Conservation (phyloP, 2,888 invertebrate genomes). For the Eristalis intricaria region DNA sequence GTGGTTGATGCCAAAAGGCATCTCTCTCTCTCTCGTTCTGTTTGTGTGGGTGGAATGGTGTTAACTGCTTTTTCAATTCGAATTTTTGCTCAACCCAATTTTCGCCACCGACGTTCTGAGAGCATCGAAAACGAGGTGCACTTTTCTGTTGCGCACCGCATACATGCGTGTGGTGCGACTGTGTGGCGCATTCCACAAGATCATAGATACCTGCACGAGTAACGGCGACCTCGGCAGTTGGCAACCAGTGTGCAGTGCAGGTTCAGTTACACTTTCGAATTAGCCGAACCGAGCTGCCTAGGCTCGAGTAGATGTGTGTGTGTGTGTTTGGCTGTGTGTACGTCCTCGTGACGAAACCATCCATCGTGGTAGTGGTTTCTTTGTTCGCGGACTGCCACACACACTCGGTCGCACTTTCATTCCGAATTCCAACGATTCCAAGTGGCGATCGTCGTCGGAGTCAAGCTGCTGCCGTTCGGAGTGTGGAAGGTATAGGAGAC, state of each 20-base stretch:
- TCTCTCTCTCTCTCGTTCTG: not conserved
- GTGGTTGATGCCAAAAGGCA: constrained; percentile 58
- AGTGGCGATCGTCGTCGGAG: constrained; percentile 8
- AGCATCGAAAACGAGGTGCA: too few species aligned
- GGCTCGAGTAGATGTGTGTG: not conserved
- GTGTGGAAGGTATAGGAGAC: not conserved
- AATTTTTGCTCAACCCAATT: constrained; percentile 55
- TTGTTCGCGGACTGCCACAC: constrained; percentile 28
- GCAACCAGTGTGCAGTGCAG: constrained; percentile 40
- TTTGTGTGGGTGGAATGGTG: constrained; percentile 34
- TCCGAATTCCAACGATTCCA: constrained; percentile 56
- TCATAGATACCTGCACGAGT: constrained; percentile 16
- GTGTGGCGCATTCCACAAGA: constrained; percentile 23
- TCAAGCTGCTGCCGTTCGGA: not conserved
- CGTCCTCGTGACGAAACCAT: constrained; percentile 17
- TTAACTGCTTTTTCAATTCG: constrained; percentile 27
- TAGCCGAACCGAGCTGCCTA: constrained; percentile 18
- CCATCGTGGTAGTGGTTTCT: constrained; percentile 34
- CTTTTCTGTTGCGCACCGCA: not conserved
- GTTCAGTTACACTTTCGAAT: constrained; percentile 58
- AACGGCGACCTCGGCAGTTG: constrained; percentile 41
- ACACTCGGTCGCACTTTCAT: not conserved
- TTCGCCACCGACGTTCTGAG: constrained; percentile 8
- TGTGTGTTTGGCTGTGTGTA: too few species aligned
- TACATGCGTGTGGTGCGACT: not conserved